Conservation (phyloP, 1,140 invertebrate species). For the Choristoneura fumiferana region DNA sequence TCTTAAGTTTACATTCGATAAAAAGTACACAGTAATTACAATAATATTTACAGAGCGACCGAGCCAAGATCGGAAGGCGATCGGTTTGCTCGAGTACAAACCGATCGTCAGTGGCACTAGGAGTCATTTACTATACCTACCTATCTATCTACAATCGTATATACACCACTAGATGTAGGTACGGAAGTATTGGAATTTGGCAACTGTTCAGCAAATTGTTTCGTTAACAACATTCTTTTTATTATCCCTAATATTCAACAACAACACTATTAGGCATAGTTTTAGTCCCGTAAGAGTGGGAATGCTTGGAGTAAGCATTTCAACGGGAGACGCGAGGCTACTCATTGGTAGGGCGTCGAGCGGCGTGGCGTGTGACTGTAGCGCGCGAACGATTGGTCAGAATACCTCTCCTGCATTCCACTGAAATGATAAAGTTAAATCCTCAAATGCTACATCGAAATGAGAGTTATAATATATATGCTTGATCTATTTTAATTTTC, state of each 20-base stretch:
- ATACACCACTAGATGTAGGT: constrained; percentile 47
- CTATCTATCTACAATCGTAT: constrained; percentile 63
- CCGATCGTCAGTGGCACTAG: constrained; percentile 51
- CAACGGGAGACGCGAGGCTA: background rate
- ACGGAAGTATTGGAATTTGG: constrained; percentile 48
- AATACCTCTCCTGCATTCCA: background rate
- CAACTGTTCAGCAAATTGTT: constrained; percentile 35
- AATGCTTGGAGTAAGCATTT: too few relatives aligned
- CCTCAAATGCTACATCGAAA: too few relatives aligned
- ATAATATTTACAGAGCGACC: constrained; percentile 57
- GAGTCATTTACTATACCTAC: constrained; percentile 52
- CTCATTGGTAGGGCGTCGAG: background rate
- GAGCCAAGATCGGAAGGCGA: background rate
- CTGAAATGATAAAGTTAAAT: background rate
- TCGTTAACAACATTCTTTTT: background rate
- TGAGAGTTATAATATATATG: too few relatives aligned
- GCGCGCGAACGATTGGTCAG: constrained; percentile 1
- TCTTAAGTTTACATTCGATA: constrained; percentile 70
- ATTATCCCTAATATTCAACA: constrained; percentile 13
- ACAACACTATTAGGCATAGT: background rate
- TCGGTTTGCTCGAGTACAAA: constrained; percentile 43
- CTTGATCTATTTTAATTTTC: too few relatives aligned
- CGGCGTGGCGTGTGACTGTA: background rate
- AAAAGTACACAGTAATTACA: constrained; percentile 63
- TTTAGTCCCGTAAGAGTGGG: background rate